A percentile compares a stretch with the other conserved stretches of the same genome.
Conservation (phyloP, 2,797 vertebrate species). For the Syngnathus acus region DNA sequence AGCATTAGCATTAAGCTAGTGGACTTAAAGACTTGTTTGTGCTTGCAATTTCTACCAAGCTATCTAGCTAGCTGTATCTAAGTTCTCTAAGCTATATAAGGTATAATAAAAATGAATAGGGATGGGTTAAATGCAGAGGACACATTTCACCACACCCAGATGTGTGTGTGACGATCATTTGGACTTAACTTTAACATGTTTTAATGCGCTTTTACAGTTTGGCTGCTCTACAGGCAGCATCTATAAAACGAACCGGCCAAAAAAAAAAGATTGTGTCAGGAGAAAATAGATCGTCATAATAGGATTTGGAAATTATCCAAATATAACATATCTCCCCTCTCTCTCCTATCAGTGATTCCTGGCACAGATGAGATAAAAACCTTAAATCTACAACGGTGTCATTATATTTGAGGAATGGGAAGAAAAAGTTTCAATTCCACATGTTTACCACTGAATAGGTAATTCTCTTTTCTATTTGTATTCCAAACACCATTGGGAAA, state of each 20-base stretch:
- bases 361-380: conserved; percentile 58
- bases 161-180: too few relatives aligned
- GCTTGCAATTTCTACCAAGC: too few relatives aligned
- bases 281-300: conserved; percentile 44
- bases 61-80: too few relatives aligned
- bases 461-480: conserved; percentile 15
- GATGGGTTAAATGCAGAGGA: too few relatives aligned
- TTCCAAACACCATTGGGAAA: conserved; percentile 32
- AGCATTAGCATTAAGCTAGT: too few relatives aligned
- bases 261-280: conserved; percentile 36
- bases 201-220: neutral
- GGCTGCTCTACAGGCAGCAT: conserved; percentile 25
- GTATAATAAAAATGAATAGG: too few relatives aligned
- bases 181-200: neutral
- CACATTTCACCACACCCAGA: too few relatives aligned
- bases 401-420: conserved; percentile 1
- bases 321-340: conserved; percentile 33
- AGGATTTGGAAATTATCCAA: conserved; percentile 19
- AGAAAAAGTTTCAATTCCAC: conserved; percentile 11
- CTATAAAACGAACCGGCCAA: conserved; percentile 29
- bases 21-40: too few relatives aligned
- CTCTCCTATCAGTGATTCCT: conserved; percentile 58
- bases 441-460: conserved; percentile 4
- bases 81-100: too few relatives aligned
- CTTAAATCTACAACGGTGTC: conserved; percentile 50